Evolutionary conservation across 2,113 vertebrate genomes (phyloP), one percentile per base, ranked within the genome.

Genomic region (Hemiprocne comata): DNA sequence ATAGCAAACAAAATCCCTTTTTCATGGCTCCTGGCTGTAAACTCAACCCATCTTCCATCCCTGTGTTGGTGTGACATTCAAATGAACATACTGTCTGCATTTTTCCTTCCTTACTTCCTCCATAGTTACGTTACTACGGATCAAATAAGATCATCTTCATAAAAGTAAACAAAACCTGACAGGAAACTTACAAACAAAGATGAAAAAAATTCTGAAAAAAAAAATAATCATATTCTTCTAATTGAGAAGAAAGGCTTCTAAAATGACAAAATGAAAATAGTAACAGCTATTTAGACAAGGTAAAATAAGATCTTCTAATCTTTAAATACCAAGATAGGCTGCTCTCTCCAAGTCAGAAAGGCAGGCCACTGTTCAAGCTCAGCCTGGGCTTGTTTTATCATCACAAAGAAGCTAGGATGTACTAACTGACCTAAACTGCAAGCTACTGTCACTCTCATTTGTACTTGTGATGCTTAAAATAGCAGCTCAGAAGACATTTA

Each of bases 371-470:
- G 13, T 78, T 84, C 61, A 96, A 74, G 4, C 28, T 78, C 53
- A 77, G n/a, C 36, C 36, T 81, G 7, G 26, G 10, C 13, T 86
- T 75, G 61, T 50, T 93, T 87, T 85, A 17, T 29, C 76, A 93
- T 1, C 4, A n/a, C n/a, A n/a, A 42, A 65, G 44, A 86, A 95
- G 11, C 58, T 46, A 38, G 82, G 75, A 53, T 24, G 33, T 84
- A 86, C 76, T 25, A 89, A 93, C 70, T 40, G 85, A 95, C 80
- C 86, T 94, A 93, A 87, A 94, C 92, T 48, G 82, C 71, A 94
- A 97, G 89, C 69, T 87, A 77, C 65, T 40, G 11, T 64, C 89
- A 60, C 82, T 95, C 42, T 82, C 44, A 53, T 81, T 93, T 95
- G 83, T 66, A 75, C 72, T 14, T 72, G 36, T 71, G 88, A 62